phyloP scores from a whole-genome alignment of 2,888 invertebrate genomes.

The Abrostola triplasia region DNA sequence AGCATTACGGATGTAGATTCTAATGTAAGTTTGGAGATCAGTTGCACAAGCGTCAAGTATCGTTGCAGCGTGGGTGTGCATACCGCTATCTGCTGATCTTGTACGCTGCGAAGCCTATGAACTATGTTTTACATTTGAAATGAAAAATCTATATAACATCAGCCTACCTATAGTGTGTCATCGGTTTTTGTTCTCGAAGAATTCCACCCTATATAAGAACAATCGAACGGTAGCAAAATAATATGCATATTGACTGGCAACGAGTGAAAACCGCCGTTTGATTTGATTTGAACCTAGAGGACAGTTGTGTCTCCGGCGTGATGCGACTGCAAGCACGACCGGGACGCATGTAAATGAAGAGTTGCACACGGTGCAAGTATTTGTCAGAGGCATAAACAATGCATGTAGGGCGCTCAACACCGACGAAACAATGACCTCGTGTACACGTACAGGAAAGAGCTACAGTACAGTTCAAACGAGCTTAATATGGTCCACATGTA shows the following conservation, averaged over 20 bases:
- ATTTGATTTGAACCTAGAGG: no score
- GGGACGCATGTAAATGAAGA: conserved; percentile 77
- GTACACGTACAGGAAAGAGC: conserved; percentile 50
- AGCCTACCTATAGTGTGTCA: conserved; percentile 9
- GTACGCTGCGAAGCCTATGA: conserved; percentile 38
- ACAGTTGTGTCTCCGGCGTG: conserved; percentile 69
- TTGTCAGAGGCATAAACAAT: conserved; percentile 62
- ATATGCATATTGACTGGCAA: conserved; percentile 80
- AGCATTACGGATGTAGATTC: conserved; percentile 68
- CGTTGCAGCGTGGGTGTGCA: conserved; percentile 70
- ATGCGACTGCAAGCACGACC: conserved; percentile 64
- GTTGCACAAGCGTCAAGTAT: conserved; percentile 79
- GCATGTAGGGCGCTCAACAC: conserved; percentile 58
- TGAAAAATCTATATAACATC: conserved; percentile 17
- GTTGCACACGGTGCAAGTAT: conserved; percentile 64
- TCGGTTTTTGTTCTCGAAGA: conserved; percentile 17
- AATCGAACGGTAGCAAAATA: conserved; percentile 64
- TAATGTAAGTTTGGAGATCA: conserved; percentile 71
- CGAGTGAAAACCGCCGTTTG: conserved; percentile 81
- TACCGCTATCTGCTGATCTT: conserved; percentile 61
- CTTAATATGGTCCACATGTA: conserved; percentile 24
- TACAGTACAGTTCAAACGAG: conserved; percentile 29
- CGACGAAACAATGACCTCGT: conserved; percentile 64
- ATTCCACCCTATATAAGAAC: conserved; percentile 18
- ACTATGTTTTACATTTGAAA: conserved; percentile 43